These are phyloP conservation scores for Phasianus colchicus DNA, from an alignment of 2,113 vertebrate species.

Conservation along the genomic window DNA sequence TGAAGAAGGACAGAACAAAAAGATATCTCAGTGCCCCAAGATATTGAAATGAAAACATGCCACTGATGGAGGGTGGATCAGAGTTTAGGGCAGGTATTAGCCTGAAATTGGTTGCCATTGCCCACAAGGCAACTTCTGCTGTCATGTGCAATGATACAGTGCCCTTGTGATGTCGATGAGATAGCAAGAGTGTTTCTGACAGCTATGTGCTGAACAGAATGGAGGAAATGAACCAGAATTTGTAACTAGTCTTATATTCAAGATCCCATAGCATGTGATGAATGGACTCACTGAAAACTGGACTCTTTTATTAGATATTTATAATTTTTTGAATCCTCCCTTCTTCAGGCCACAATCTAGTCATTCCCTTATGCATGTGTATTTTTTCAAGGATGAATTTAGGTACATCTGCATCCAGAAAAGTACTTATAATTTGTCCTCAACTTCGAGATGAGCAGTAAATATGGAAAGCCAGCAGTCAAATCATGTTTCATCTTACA, in stretches of 20 bases:
- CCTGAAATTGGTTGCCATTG: neutral
- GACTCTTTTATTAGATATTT: neutral
- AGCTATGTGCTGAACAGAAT: neutral
- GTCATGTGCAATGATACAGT: neutral
- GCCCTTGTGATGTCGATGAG: neutral
- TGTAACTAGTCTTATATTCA: neutral
- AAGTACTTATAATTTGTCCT: neutral
- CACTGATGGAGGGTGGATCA: neutral
- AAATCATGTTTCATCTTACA: neutral
- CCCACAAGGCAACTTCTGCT: neutral
- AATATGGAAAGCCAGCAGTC: neutral
- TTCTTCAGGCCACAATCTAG: neutral
- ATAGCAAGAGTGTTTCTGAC: neutral
- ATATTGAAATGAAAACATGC: neutral
- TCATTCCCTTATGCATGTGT: neutral
- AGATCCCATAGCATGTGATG: neutral
- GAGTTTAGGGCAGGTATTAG: neutral
- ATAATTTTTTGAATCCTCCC: neutral
- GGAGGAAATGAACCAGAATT: neutral
- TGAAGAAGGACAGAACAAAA: neutral
- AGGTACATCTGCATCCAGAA: neutral
- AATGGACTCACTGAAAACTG: neutral
- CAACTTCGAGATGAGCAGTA: neutral
- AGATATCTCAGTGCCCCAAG: accelerated
- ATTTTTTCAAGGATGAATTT: neutral